Evolutionary conservation across 2,113 vertebrate genomes (phyloP).

Genomic region (Brevimyrus niger): DNA sequence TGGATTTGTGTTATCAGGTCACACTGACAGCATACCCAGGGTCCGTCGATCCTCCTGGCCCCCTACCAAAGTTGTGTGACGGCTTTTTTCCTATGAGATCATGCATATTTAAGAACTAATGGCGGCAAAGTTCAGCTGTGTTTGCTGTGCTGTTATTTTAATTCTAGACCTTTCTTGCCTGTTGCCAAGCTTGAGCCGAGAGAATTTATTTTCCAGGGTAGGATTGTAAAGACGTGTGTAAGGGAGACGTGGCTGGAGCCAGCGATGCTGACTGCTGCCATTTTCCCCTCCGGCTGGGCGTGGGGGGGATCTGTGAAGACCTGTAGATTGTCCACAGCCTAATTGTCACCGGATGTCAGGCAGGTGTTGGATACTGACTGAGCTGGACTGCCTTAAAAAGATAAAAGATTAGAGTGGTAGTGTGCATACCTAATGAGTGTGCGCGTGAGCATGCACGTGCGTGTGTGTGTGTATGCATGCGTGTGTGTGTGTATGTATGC

Average conservation of each 20-base stretch:
- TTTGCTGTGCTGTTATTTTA: background rate
- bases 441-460: too few species aligned
- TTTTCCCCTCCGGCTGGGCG: background rate
- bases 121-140: background rate
- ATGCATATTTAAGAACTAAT: background rate
- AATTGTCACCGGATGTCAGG: background rate
- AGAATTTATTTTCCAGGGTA: background rate
- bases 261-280: background rate
- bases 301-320: background rate
- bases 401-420: too few species aligned
- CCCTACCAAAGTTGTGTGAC: background rate
- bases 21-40: background rate
- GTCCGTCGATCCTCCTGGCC: background rate
- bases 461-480: background rate
- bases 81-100: background rate
- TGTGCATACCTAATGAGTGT: too few species aligned
- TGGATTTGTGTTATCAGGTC: background rate
- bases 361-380: background rate
- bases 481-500: background rate
- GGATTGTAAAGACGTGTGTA: background rate
- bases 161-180: background rate
- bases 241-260: background rate
- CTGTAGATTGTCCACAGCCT: background rate
- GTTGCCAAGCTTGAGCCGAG: background rate
- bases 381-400: background rate